Evolutionary conservation across 2,113 vertebrate species (phyloP).

Genomic region (Terrapene triunguis): DNA sequence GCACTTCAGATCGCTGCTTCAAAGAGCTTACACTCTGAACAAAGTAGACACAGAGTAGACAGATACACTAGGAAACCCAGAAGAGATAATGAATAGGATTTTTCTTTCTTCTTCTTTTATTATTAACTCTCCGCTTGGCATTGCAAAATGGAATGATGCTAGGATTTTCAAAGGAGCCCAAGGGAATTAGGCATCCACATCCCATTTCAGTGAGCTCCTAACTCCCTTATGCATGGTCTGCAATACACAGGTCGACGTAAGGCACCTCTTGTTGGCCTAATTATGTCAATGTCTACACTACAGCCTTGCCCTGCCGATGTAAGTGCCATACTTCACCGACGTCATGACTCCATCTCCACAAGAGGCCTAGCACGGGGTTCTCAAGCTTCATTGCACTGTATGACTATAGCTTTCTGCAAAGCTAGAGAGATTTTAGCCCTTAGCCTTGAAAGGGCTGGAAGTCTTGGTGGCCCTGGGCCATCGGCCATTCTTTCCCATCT

Average conservation of each 20-base stretch:
- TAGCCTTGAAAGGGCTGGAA: fast-evolving
- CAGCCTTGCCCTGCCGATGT: too few species aligned
- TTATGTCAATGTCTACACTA: too few species aligned
- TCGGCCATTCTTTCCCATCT: background rate
- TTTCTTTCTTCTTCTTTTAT: background rate
- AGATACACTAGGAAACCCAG: background rate
- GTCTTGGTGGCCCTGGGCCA: background rate
- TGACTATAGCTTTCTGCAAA: background rate
- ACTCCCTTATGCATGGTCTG: background rate
- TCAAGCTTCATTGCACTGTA: too few species aligned
- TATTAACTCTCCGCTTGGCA: background rate
- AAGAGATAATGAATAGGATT: background rate
- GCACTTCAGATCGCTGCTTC: background rate
- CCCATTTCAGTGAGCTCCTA: background rate
- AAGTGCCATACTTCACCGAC: too few species aligned
- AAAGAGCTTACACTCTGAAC: fast-evolving
- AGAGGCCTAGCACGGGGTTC: too few species aligned
- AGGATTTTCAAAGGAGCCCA: background rate
- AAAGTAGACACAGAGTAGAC: background rate
- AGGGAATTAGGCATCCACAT: background rate
- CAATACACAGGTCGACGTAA: too few species aligned
- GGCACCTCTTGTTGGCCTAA: too few species aligned
- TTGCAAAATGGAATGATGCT: background rate
- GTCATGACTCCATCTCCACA: too few species aligned
- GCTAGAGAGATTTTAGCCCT: background rate